Conservation (phyloP, 2,888 invertebrate genomes). For the Morpho deidamia region DNA sequence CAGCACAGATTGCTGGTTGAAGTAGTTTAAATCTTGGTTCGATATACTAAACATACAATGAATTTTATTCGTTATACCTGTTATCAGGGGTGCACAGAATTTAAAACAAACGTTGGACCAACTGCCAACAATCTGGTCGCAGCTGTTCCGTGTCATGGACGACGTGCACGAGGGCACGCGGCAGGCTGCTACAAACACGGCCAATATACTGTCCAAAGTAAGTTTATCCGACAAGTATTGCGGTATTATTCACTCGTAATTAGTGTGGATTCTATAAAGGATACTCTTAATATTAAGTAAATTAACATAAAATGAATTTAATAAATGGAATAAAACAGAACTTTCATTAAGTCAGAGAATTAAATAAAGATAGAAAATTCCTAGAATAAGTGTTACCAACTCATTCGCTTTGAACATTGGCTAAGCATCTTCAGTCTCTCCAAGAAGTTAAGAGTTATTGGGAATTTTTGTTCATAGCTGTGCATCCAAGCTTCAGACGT, state of each 20-base stretch:
- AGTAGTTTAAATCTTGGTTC: too few species aligned
- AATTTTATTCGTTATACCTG: background rate
- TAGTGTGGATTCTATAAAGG: too few species aligned
- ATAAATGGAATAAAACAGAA: too few species aligned
- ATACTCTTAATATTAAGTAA: too few species aligned
- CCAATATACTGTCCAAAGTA: conserved; percentile 87
- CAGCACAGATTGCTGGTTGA: too few species aligned
- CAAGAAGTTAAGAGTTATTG: background rate
- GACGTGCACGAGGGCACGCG: conserved; percentile 95
- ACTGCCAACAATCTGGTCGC: conserved; percentile 85
- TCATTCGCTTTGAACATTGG: background rate
- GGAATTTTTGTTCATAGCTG: conserved; percentile 61
- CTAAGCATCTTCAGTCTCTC: too few species aligned
- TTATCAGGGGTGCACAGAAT: conserved; percentile 53
- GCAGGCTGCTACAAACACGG: conserved; percentile 84
- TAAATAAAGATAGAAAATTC: too few species aligned
- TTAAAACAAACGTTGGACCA: conserved; percentile 56
- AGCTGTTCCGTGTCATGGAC: conserved; percentile 94
- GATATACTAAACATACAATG: too few species aligned
- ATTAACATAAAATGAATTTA: too few species aligned
- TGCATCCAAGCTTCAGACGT: conserved; percentile 85
- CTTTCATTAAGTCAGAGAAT: too few species aligned
- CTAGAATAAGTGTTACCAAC: background rate
- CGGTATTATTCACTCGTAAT: too few species aligned
- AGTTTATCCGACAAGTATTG: background rate